Conservation (phyloP, 1,140 invertebrate species). For the Drosophila suzukii region DNA sequence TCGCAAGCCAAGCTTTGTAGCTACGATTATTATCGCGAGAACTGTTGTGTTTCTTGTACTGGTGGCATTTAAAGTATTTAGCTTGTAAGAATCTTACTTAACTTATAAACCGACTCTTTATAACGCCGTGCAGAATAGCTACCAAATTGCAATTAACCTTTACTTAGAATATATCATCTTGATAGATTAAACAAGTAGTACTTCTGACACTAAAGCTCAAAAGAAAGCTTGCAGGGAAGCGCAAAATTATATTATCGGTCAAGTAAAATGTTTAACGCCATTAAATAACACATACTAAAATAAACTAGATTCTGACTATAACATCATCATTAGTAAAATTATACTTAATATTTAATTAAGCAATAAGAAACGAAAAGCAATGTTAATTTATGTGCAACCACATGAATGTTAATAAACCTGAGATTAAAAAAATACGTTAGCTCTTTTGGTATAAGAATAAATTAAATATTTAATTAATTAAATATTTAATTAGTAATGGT, state of each 20-base stretch:
- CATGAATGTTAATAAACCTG: not conserved
- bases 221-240: slow-evolving; percentile 38
- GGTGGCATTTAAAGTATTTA: slow-evolving; percentile 16
- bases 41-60: slow-evolving; percentile 88
- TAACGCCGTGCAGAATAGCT: not conserved
- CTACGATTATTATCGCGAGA: slow-evolving; percentile 91
- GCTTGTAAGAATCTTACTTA: slow-evolving; percentile 23
- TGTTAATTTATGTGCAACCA: not conserved
- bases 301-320: slow-evolving; percentile 31
- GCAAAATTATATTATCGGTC: slow-evolving; percentile 24
- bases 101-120: slow-evolving; percentile 17
- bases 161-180: slow-evolving; percentile 11
- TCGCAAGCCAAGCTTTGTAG: slow-evolving; percentile 91
- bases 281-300: slow-evolving; percentile 29
- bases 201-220: slow-evolving; percentile 46
- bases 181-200: slow-evolving; percentile 10
- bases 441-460: slow-evolving; percentile 11
- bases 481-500: not conserved
- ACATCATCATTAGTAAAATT: slow-evolving; percentile 14
- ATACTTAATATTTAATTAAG: slow-evolving; percentile 11
- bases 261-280: slow-evolving; percentile 6
- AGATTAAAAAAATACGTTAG: not conserved
- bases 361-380: slow-evolving; percentile 24
- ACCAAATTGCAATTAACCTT: not conserved
- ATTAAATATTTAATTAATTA: slow-evolving; percentile 23